Conservation (phyloP, 2,888 invertebrate species). For the Eristalis tenax region DNA sequence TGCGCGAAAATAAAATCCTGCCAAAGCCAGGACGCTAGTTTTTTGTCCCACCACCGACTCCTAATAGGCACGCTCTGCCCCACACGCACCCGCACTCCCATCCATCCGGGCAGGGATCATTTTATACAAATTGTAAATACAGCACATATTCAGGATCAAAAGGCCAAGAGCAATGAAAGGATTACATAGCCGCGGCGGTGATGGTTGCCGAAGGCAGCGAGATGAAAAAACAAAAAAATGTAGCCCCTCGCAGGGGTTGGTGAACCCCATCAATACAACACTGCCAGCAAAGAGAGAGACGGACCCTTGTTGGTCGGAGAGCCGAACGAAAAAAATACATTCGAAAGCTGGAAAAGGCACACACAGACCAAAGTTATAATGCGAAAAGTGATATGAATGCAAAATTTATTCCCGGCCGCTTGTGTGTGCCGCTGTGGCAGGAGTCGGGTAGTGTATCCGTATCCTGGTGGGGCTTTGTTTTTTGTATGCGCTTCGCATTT, state of each 20-base stretch:
- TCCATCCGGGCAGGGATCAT: slow-evolving; percentile 56
- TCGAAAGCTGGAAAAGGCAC: slow-evolving; percentile 30
- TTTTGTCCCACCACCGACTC: slow-evolving; percentile 6
- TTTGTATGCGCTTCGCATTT: slow-evolving; percentile 70
- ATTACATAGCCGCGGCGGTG: slow-evolving; percentile 29
- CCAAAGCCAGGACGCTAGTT: slow-evolving; percentile 9
- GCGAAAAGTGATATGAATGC: slow-evolving; percentile 71
- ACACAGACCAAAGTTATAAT: slow-evolving; percentile 60
- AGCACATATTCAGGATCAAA: slow-evolving; percentile 69
- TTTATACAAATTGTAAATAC: slow-evolving; percentile 71
- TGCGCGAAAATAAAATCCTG: slow-evolving; percentile 46
- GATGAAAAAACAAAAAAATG: slow-evolving; percentile 9
- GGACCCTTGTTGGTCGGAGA: slow-evolving; percentile 17
- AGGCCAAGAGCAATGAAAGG: slow-evolving; percentile 69
- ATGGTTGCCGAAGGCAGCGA: slow-evolving; percentile 3
- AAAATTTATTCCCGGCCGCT: slow-evolving; percentile 62
- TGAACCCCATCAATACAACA: slow-evolving; percentile 48
- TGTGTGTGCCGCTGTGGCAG: background rate
- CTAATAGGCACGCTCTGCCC: slow-evolving; percentile 39
- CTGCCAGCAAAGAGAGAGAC: slow-evolving; percentile 10
- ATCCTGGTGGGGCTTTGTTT: slow-evolving; percentile 27
- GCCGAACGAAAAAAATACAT: background rate
- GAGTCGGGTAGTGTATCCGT: background rate
- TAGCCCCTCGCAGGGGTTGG: slow-evolving; percentile 14
- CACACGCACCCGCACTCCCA: slow-evolving; percentile 10